Percentiles rank a stretch among this genome's conserved stretches.
phyloP scores from a whole-genome alignment of 1,140 invertebrate genomes.

The Saccostrea cuccullata region DNA sequence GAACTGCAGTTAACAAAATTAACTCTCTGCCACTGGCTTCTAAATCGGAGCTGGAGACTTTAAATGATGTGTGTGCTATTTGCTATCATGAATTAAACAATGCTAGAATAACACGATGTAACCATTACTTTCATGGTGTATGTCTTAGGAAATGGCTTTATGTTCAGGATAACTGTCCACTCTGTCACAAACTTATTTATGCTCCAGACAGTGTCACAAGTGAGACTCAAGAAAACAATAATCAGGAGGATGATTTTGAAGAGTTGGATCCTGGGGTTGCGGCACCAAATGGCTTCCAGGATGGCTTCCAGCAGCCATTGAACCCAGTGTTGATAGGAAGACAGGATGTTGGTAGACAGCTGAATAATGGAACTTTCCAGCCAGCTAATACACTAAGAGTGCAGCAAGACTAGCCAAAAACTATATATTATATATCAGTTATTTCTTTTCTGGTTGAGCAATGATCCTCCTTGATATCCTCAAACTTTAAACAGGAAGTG shows the following conservation, averaged over 20 bases:
- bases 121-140: constrained; percentile 96
- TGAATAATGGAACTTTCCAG: constrained; percentile 26
- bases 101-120: constrained; percentile 94
- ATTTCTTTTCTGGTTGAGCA: too few species aligned
- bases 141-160: constrained; percentile 98
- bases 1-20: constrained; percentile 93
- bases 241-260: not conserved
- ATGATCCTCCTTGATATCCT: too few species aligned
- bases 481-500: too few species aligned
- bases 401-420: constrained; percentile 4
- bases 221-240: constrained; percentile 9
- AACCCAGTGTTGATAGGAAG: constrained; percentile 26
- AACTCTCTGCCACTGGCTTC: constrained; percentile 92
- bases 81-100: constrained; percentile 89
- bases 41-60: constrained; percentile 84
- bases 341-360: not conserved
- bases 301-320: not conserved
- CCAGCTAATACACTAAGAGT: constrained; percentile 22
- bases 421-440: not conserved
- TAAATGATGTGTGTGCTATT: constrained; percentile 97
- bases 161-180: constrained; percentile 84
- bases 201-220: constrained; percentile 53
- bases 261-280: not conserved
- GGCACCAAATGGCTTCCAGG: not conserved
- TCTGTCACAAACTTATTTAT: constrained; percentile 79